A percentile compares a stretch with the other conserved stretches of the same genome.
Conservation (phyloP, 2,113 vertebrate species). For the Bos javanicus region DNA sequence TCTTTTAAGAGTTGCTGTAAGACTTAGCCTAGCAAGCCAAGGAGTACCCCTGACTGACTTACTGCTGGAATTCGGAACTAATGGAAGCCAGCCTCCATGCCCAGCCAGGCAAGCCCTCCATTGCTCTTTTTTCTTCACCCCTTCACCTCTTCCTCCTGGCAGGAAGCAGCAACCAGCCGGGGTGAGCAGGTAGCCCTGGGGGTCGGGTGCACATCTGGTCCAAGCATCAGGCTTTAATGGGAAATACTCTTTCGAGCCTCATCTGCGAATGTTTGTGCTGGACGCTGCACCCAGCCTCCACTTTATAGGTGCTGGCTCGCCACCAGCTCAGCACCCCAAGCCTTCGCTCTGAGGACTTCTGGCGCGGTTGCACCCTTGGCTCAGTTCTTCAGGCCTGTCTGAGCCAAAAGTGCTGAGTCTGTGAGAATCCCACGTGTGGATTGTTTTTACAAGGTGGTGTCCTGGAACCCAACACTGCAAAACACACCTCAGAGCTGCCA, state of each 20-base stretch:
- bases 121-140: background rate
- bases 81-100: background rate
- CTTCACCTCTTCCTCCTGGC: background rate
- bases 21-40: background rate
- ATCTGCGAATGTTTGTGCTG: background rate
- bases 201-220: background rate
- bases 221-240: background rate
- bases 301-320: background rate
- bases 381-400: fast-evolving
- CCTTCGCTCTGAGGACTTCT: background rate
- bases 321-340: background rate
- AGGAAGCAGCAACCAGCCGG: background rate
- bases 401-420: background rate
- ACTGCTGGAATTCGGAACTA: background rate
- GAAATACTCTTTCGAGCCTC: background rate
- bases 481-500: background rate
- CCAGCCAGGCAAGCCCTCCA: background rate
- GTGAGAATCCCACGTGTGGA: background rate
- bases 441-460: background rate
- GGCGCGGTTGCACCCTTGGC: background rate
- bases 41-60: background rate
- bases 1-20: background rate
- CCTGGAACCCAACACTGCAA: background rate
- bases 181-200: background rate
- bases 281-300: background rate